Percentiles rank a stretch among this genome's conserved stretches.
Conservation (phyloP, 2,797 vertebrate species). For the Falco concolor region DNA sequence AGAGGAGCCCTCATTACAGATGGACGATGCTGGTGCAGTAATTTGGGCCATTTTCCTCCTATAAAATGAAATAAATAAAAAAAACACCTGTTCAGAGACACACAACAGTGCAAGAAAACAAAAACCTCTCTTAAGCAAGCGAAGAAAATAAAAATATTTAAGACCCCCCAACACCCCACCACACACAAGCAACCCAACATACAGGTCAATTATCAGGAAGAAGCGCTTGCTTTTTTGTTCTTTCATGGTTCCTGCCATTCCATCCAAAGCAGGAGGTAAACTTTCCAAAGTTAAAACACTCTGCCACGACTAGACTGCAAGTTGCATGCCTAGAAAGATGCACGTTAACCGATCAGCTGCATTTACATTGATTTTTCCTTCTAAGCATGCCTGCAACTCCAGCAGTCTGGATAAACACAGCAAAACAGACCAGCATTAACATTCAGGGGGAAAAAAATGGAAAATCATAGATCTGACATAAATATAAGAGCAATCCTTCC, state of each 20-base stretch:
- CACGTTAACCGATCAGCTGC: neutral
- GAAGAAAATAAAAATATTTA: neutral
- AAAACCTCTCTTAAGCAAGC: neutral
- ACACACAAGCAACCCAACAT: neutral
- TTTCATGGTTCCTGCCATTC: neutral
- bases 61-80: neutral
- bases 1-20: conserved; percentile 59
- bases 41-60: conserved; percentile 74
- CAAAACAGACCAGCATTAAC: neutral
- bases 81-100: neutral
- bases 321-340: neutral
- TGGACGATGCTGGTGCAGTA: neutral
- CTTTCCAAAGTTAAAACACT: neutral
- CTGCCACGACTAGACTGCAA: neutral
- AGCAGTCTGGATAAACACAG: neutral
- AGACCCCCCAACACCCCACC: neutral
- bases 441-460: neutral
- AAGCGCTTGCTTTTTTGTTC: neutral
- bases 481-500: neutral
- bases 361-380: neutral
- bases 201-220: neutral
- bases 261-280: neutral
- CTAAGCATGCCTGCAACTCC: neutral
- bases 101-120: neutral
- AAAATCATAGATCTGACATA: neutral